A percentile compares a stretch with the other conserved stretches of the same genome.
These are phyloP conservation scores for Porites evermanni DNA, from an alignment of 92 coral and sea anemone genomes.

Conservation along the genomic window DNA sequence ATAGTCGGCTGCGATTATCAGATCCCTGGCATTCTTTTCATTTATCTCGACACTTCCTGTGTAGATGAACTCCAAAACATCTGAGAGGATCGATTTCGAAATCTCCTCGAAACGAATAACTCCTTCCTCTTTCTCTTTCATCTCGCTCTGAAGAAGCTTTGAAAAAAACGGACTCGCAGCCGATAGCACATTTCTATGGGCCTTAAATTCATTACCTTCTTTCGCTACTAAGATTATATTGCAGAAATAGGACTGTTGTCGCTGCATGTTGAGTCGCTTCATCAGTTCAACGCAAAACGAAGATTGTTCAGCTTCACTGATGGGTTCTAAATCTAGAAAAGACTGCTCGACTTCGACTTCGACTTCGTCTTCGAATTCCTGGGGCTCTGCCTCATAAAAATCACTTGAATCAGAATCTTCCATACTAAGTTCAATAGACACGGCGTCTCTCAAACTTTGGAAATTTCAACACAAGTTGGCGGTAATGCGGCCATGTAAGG, in stretches of 20 bases:
- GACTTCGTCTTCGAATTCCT: no score
- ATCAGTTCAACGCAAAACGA: conserved; percentile 13
- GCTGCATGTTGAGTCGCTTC: conserved; percentile 20
- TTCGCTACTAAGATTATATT: conserved; percentile 3
- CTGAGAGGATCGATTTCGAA: neutral
- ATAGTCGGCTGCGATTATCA: conserved; percentile 9
- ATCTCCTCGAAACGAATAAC: neutral
- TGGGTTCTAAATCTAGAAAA: neutral
- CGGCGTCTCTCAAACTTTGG: no score
- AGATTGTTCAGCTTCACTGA: neutral
- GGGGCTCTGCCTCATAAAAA: no score
- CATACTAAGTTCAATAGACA: no score
- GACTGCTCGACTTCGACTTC: no score
- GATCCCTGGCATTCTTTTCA: neutral
- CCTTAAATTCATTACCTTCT: conserved; percentile 24
- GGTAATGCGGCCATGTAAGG: no score
- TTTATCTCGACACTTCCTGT: conserved; percentile 16
- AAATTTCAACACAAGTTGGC: no score
- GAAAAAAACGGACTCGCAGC: neutral
- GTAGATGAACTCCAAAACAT: conserved; percentile 24
- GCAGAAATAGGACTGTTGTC: conserved; percentile 17
- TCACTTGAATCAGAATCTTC: no score
- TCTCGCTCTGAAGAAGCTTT: neutral
- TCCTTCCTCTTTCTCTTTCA: conserved; percentile 1
- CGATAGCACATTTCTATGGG: conserved; percentile 21